Conservation (phyloP, 2,888 invertebrate species). For the Cheilosia variabilis region DNA sequence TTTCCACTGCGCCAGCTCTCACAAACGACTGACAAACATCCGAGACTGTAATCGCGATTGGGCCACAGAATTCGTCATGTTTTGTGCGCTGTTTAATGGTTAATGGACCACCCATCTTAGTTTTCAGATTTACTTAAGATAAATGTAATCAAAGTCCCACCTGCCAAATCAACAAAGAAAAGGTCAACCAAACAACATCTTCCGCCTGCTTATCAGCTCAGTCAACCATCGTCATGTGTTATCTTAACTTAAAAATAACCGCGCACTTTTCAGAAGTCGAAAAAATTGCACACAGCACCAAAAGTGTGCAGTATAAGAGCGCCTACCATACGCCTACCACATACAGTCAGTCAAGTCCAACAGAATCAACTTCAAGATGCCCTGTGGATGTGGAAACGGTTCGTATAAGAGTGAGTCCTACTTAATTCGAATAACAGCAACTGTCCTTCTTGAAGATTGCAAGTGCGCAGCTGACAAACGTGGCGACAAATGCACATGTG, state of each 20-base stretch:
- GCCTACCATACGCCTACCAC: not conserved
- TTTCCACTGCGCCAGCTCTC: too few species aligned
- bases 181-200: not conserved
- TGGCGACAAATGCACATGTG: conserved; percentile 29
- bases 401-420: not conserved
- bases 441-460: conserved; percentile 10
- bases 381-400: too few species aligned
- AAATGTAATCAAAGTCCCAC: too few species aligned
- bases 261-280: not conserved
- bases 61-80: too few species aligned
- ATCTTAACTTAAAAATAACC: not conserved
- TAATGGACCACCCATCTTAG: too few species aligned
- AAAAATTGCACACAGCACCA: conserved; percentile 37
- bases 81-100: too few species aligned
- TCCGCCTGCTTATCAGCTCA: conserved; percentile 2
- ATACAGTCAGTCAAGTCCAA: conserved; percentile 1
- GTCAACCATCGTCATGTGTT: too few species aligned
- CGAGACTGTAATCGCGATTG: too few species aligned
- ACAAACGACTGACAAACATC: too few species aligned
- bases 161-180: not conserved
- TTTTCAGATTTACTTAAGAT: too few species aligned
- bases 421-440: not conserved
- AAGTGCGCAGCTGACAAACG: conserved; percentile 24
- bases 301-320: conserved; percentile 18
- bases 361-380: not conserved